A percentile compares a stretch with the other conserved stretches of the same genome.
phyloP scores from a whole-genome alignment of 2,113 vertebrate species.

The Gnathonemus echidnorhynchus region DNA sequence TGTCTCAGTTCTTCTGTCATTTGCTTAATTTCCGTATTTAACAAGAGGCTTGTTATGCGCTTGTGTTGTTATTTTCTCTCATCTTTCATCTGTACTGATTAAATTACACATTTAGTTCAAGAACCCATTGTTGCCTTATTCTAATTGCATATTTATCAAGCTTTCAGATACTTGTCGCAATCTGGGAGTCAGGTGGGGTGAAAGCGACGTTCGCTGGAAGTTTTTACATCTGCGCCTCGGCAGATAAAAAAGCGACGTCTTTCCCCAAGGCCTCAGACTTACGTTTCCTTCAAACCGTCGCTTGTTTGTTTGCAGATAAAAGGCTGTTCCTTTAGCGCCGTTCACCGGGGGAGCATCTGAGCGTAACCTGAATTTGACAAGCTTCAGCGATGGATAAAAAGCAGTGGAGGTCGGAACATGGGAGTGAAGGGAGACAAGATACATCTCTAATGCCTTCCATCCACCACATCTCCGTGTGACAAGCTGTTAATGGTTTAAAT shows the following conservation, averaged over 20 bases:
- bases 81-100: neutral
- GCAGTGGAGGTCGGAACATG: neutral
- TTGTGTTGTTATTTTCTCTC: neutral
- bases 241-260: neutral
- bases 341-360: neutral
- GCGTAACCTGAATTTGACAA: neutral
- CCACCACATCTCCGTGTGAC: neutral
- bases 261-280: neutral
- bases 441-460: neutral
- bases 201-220: neutral
- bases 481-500: neutral
- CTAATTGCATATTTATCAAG: neutral
- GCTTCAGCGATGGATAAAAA: neutral
- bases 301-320: constrained; percentile 1
- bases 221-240: neutral
- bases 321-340: neutral
- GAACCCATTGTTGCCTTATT: neutral
- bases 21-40: neutral
- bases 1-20: neutral
- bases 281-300: neutral
- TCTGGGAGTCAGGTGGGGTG: neutral
- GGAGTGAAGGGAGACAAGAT: neutral
- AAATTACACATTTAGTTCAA: constrained; percentile 3
- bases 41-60: neutral
- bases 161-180: neutral